A percentile compares a stretch with the other conserved stretches of the same genome.
Conservation (phyloP, 1,140 invertebrate species). For the Cryptotermes secundus region DNA sequence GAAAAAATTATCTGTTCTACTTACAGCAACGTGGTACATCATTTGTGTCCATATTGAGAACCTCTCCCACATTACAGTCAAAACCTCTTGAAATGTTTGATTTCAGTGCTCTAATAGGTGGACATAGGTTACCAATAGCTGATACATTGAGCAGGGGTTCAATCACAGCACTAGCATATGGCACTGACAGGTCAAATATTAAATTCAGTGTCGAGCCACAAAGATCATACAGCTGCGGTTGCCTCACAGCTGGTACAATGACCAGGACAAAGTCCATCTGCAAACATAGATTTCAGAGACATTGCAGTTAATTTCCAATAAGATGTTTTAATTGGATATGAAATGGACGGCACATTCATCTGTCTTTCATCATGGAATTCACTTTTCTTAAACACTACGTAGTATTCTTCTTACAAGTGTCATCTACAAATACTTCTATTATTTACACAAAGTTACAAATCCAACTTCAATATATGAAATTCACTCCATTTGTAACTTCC, state of each 20-base stretch:
- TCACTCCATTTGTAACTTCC: too few relatives aligned
- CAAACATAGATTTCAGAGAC: slow-evolving; percentile 25
- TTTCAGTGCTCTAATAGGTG: slow-evolving; percentile 79
- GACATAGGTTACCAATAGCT: slow-evolving; percentile 87
- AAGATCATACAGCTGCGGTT: slow-evolving; percentile 89
- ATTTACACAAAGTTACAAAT: too few relatives aligned
- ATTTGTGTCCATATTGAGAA: slow-evolving; percentile 86
- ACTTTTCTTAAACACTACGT: too few relatives aligned
- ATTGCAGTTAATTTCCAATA: too few relatives aligned
- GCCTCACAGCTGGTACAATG: slow-evolving; percentile 82
- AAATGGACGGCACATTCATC: too few relatives aligned
- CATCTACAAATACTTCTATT: too few relatives aligned
- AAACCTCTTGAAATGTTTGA: slow-evolving; percentile 87
- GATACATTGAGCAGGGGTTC: slow-evolving; percentile 86
- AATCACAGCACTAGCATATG: slow-evolving; percentile 87
- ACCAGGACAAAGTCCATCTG: slow-evolving; percentile 82
- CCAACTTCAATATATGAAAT: too few relatives aligned
- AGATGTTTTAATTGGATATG: too few relatives aligned
- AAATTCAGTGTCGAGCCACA: slow-evolving; percentile 91
- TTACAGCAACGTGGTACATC: slow-evolving; percentile 90
- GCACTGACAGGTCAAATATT: slow-evolving; percentile 92
- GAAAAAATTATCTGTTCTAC: slow-evolving; percentile 46
- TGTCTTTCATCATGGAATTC: too few relatives aligned
- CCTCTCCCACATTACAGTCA: slow-evolving; percentile 89
- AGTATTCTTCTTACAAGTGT: too few relatives aligned